A percentile compares a stretch with the other conserved stretches of the same genome.
Conservation (phyloP, 1,140 invertebrate genomes). For the Spodoptera litura region DNA sequence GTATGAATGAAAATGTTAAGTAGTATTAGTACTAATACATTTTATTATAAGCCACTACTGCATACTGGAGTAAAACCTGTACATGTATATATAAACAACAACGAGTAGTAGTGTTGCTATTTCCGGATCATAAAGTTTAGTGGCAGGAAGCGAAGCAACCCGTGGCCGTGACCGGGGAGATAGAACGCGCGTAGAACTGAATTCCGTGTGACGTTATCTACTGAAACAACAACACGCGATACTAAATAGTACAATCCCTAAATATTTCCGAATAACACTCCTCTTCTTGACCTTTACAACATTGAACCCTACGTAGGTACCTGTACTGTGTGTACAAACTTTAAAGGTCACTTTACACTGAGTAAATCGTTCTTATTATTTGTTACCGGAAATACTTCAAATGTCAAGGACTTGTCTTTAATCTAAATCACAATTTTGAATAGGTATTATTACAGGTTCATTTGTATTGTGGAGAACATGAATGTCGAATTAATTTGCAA, state of each 20-base stretch:
- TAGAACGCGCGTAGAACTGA: neutral
- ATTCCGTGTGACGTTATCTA: neutral
- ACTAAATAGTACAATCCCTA: neutral
- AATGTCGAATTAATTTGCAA: no score
- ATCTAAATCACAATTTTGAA: no score
- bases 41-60: no score
- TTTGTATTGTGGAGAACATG: no score
- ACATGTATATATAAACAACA: neutral
- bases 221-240: neutral
- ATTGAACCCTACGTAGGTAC: neutral
- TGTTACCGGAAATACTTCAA: no score
- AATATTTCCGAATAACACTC: neutral
- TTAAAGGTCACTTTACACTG: neutral
- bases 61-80: neutral
- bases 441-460: no score
- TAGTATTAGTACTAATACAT: neutral
- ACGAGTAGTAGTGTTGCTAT: conserved; percentile 28
- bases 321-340: neutral
- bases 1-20: no score
- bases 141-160: conserved; percentile 15
- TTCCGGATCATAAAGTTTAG: conserved; percentile 53
- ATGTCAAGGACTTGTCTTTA: no score
- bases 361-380: neutral
- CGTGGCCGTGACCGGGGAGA: neutral
- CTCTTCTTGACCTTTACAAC: conserved; percentile 22